Evolutionary conservation across 2,797 vertebrate species (phyloP).

Genomic region (Austrolebias charrua): DNA sequence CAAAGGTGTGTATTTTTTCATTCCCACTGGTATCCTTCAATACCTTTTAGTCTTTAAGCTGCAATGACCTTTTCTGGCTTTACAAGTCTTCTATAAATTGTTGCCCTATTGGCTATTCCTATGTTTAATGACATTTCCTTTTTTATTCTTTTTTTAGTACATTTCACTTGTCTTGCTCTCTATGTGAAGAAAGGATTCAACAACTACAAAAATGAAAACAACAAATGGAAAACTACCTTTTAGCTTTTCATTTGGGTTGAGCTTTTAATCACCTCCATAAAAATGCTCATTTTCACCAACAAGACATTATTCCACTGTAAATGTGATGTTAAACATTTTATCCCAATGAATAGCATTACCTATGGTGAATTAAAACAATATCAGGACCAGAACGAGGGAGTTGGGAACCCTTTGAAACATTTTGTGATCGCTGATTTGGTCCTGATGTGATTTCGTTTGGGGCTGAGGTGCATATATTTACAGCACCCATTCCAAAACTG

Average conservation of each 20-base stretch:
- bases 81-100: slow-evolving; percentile 27
- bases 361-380: slow-evolving; percentile 54
- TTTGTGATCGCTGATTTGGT: slow-evolving; percentile 38
- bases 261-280: slow-evolving; percentile 23
- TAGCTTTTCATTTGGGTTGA: slow-evolving; percentile 42
- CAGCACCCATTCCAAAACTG: too few relatives aligned
- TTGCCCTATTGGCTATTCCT: slow-evolving; percentile 37
- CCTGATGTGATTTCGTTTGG: not conserved
- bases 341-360: slow-evolving; percentile 53
- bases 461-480: too few relatives aligned
- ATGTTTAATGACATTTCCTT: slow-evolving; percentile 54
- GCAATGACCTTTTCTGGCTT: slow-evolving; percentile 33
- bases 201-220: slow-evolving; percentile 30
- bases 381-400: slow-evolving; percentile 49
- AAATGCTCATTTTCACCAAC: slow-evolving; percentile 12
- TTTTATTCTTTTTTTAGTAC: slow-evolving; percentile 39
- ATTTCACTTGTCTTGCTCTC: slow-evolving; percentile 22
- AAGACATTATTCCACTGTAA: slow-evolving; percentile 61
- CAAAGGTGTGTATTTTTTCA: not conserved
- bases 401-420: slow-evolving; percentile 45
- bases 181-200: slow-evolving; percentile 32
- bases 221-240: slow-evolving; percentile 47
- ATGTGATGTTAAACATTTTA: slow-evolving; percentile 62
- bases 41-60: slow-evolving; percentile 31
- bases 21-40: not conserved